phyloP scores from a whole-genome alignment of 2,113 vertebrate genomes.

The Paramisgurnus dabryanus region DNA sequence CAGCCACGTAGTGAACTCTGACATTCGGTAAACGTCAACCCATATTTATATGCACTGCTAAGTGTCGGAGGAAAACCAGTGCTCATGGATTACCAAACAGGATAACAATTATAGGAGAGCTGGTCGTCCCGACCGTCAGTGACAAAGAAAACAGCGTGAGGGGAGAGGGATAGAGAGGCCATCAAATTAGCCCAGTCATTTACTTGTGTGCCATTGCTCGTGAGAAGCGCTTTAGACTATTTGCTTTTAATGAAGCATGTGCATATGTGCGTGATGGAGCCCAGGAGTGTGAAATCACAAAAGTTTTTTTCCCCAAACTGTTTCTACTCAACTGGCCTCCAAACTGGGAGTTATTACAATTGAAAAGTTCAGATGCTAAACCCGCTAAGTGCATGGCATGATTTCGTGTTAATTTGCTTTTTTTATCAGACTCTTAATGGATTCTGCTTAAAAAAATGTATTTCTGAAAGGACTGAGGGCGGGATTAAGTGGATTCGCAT shows the following conservation, averaged over 20 bases:
- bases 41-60: slow-evolving; percentile 65
- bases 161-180: slow-evolving; percentile 14
- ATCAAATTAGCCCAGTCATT: slow-evolving; percentile 61
- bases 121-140: slow-evolving; percentile 22
- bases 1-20: slow-evolving; percentile 68
- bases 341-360: no score
- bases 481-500: no score
- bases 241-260: slow-evolving; percentile 53
- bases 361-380: no score
- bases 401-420: no score
- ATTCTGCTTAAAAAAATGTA: no score
- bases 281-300: slow-evolving; percentile 38
- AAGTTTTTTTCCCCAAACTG: background rate
- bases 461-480: no score
- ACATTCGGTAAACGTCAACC: slow-evolving; percentile 73
- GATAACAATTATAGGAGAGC: slow-evolving; percentile 66
- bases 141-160: slow-evolving; percentile 17
- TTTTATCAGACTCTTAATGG: no score
- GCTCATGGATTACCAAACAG: slow-evolving; percentile 65
- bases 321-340: no score
- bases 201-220: slow-evolving; percentile 42
- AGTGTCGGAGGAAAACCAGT: slow-evolving; percentile 63
- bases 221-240: slow-evolving; percentile 45
- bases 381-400: no score
- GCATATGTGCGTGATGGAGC: slow-evolving; percentile 29